Evolutionary conservation across 2,797 vertebrate species (phyloP).

Genomic region (Hydrophis major): DNA sequence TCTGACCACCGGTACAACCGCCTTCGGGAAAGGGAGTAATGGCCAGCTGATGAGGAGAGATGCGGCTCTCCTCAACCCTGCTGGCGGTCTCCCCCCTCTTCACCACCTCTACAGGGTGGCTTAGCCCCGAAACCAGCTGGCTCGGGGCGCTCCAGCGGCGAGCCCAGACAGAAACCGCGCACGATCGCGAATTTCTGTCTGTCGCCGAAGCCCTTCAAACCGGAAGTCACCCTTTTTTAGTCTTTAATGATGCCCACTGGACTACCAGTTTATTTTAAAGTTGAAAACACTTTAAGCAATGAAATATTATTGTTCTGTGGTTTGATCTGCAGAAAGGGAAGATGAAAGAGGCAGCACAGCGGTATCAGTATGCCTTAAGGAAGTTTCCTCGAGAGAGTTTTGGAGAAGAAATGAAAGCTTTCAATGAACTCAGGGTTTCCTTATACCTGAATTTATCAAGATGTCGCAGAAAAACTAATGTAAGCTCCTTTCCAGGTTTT

Average conservation of each 20-base stretch:
- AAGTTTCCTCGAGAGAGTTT: constrained; percentile 98
- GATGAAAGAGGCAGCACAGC: constrained; percentile 98
- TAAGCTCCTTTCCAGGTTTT: constrained; percentile 67
- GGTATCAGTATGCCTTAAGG: constrained; percentile 95
- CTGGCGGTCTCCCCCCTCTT: no score
- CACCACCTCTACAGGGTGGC: no score
- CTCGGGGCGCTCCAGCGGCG: no score
- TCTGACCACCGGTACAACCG: no score
- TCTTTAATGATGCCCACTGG: neutral
- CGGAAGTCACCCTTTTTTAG: neutral
- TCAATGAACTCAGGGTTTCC: constrained; percentile 92
- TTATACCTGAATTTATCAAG: constrained; percentile 94
- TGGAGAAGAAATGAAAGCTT: constrained; percentile 95
- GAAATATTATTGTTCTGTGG: constrained; percentile 17
- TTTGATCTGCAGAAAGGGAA: constrained; percentile 87
- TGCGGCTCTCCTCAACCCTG: no score
- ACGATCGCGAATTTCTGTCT: no score
- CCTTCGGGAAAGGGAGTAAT: no score
- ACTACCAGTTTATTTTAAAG: neutral
- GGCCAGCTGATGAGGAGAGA: no score
- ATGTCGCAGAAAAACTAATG: constrained; percentile 97
- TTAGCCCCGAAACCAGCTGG: no score
- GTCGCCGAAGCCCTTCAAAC: no score
- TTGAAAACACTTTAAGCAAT: neutral
- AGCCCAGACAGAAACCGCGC: no score